phyloP scores from a whole-genome alignment of 2,113 vertebrate species.

The Pholis gunnellus region DNA sequence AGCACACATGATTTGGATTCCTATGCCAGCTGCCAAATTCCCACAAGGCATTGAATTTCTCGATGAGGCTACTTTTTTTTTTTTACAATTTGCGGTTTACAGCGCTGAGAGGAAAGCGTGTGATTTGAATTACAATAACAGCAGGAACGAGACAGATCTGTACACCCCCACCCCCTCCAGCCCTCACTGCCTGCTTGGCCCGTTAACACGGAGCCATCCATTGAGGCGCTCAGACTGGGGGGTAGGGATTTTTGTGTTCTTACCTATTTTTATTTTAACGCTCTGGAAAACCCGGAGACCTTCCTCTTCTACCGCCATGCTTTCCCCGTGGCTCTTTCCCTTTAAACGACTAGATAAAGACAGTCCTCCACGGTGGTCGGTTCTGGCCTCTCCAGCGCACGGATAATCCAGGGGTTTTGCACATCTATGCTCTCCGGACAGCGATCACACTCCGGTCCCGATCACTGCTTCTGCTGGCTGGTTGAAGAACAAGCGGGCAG shows the following conservation, averaged over 20 bases:
- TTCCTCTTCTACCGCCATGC: conserved; percentile 97
- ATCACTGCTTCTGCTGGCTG: conserved; percentile 61
- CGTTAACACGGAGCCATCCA: conserved; percentile 66
- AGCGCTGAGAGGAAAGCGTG: conserved; percentile 46
- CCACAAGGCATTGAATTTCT: conserved; percentile 30
- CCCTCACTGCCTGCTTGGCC: conserved; percentile 49
- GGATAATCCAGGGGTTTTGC: conserved; percentile 77
- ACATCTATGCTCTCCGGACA: conserved; percentile 73
- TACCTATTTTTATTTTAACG: conserved; percentile 98
- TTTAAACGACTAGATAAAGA: conserved; percentile 55
- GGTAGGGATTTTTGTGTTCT: conserved; percentile 66
- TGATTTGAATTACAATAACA: conserved; percentile 79
- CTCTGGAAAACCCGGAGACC: conserved; percentile 96
- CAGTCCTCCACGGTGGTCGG: conserved; percentile 66
- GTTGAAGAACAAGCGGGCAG: conserved; percentile 47
- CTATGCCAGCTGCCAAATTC: conserved; percentile 64
- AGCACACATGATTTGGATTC: conserved; percentile 23
- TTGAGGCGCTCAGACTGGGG: conserved; percentile 64
- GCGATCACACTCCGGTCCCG: conserved; percentile 48
- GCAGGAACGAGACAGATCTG: conserved; percentile 57
- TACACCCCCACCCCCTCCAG: conserved; percentile 12
- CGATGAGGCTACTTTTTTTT: background rate
- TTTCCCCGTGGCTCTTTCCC: conserved; percentile 70
- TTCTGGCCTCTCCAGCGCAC: conserved; percentile 72
- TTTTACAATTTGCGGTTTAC: conserved; percentile 27